Base-by-base conservation (phyloP, 1,140 invertebrate species). In the Atta texana region DNA sequence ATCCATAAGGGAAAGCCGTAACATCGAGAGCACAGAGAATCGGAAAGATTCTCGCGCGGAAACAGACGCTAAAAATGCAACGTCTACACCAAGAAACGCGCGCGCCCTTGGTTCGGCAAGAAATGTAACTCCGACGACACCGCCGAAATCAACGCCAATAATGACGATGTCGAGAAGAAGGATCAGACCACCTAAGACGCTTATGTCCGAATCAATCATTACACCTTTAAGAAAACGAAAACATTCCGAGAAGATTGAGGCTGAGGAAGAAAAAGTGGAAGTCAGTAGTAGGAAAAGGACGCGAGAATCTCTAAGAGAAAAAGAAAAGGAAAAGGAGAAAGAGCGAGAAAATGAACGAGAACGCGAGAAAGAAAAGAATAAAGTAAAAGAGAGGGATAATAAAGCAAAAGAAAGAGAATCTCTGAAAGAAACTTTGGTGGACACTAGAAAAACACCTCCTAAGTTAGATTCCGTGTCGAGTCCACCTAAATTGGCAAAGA, bases 201-300 rank as follows among this genome's bases (percentile, higher is more conserved):
- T 72, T 8, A 8, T 49, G 2, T 61, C 21, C 14, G 74, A 69
- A 44, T 72, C 77, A 24, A 18, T 81, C 14, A 75, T 78, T 0
- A 92, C 93, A 0, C 90, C 93, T 21, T 44, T 90, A 8, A 92
- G 94, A 74, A 95, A 95, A 93, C 94, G 94, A 57, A 95, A 94
- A 94, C 94, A 94, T 94, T 95, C 95, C 92, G 95, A 95, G 88
- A 95, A 93, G 91, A 93, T 90, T 91, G 94, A 94, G 78, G 18
- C 66, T 21, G 94, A 94, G 16, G 94, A 93, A 39, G 93, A 93
- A 21, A 91, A 82, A 34, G 31, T 64, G 3, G 89, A 92, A 10
- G 69, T 80, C 10, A 90, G 76, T 8, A 86, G 86, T 57, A 93
- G 93, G 21, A 94, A 94, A 21, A 91, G 92, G 31, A 94, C 92